Percentiles rank a stretch among this genome's conserved stretches.
Evolutionary conservation across 2,113 vertebrate genomes (phyloP).

Genomic region (Malurus melanocephalus): DNA sequence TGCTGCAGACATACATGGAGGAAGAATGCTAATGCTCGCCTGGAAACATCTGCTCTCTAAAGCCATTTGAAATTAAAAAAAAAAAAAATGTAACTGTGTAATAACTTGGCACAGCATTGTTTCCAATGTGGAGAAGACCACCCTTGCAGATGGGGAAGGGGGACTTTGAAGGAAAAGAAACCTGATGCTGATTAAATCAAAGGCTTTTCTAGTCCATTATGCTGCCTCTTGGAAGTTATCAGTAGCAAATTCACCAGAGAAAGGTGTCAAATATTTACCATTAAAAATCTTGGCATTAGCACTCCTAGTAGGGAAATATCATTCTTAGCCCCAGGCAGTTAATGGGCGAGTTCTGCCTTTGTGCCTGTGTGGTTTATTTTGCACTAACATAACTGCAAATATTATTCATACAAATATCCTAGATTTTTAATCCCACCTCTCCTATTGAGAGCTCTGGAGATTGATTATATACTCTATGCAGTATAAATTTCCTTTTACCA

Average conservation of each 20-base stretch:
- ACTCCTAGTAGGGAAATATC: not conserved
- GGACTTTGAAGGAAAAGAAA: not conserved
- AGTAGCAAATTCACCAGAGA: not conserved
- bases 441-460: not conserved
- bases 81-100: not conserved
- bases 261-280: not conserved
- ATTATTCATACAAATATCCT: not conserved
- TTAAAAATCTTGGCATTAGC: not conserved
- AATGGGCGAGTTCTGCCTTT: not conserved
- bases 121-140: conserved; percentile 27
- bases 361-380: not conserved
- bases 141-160: conserved; percentile 20
- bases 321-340: not conserved
- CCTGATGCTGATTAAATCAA: not conserved
- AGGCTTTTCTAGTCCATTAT: not conserved
- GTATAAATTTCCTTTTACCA: not conserved
- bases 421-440: not conserved
- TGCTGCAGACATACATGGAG: not conserved
- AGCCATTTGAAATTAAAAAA: conserved; percentile 17
- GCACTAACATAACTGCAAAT: not conserved
- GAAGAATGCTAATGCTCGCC: not conserved
- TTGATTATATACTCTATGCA: not conserved
- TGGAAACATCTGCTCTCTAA: conserved; percentile 24
- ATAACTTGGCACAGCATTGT: conserved; percentile 15
- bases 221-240: not conserved